Base-by-base conservation (phyloP, 2,797 vertebrate genomes). In the Antennarius maculatus region DNA sequence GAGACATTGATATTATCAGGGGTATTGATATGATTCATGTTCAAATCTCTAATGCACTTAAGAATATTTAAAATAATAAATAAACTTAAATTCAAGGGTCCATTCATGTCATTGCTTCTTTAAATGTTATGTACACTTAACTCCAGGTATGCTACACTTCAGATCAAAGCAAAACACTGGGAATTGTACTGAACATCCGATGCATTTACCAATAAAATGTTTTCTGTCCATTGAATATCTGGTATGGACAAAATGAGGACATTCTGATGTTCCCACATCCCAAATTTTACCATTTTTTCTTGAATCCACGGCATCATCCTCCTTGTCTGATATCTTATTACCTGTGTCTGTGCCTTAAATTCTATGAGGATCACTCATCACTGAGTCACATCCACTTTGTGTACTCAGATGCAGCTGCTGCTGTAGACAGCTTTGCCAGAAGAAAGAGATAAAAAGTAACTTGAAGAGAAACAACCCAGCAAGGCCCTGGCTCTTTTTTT, bases 401-500 rank as follows among this genome's bases (percentile, higher is more conserved):
- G 71, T 78, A 56, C 59, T 82, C 61, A 80, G 57, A 81, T 39
- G 48, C 84, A 91, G 80, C 81, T 86, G 86, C 56, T 74, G 63
- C 83, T 65, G 77, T 51, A 73, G 50, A 81, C 69, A 18, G 15
- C 57, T 56, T 60, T 82, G 78, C 77, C 78, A 88, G 72, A 50
- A 72, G 8, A 55, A 65, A 23, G 17, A 3, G 47, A 57, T 46
- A 49, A 65, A 71, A 68, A 28, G 51, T 37, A 68, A 57, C 42
- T 72, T 62, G 18, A 69, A 34, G 55, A 69, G 52, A 31, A 55
- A 45, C 42, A 73, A 69, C 45, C 16, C 55, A 54, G 6, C 34
- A 42, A 57, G 27, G 66, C 5, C 46, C 14, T 28, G 11, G 12
- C 57, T 66, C 46, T 61, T 42, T 66, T 58, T 74, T 72, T 61